Conservation (phyloP, 2,797 vertebrate genomes). For the Scolopax bukidnonensis region DNA sequence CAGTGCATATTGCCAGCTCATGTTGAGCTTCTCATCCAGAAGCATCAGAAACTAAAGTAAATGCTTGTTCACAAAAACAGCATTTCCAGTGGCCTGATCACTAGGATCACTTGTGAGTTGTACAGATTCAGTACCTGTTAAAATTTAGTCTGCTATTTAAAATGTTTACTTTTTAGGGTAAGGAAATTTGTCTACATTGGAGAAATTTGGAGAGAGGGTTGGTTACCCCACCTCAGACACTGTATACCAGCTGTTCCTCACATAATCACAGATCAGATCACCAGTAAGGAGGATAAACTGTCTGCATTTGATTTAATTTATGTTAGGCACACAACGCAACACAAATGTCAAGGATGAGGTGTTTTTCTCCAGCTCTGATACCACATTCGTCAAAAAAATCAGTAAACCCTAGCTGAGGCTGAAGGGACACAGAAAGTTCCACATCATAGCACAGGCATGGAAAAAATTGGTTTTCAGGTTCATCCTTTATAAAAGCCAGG, state of each 20-base stretch:
- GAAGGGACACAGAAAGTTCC: neutral
- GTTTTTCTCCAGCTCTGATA: neutral
- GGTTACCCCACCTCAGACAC: neutral
- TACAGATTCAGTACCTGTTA: neutral
- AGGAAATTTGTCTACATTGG: neutral
- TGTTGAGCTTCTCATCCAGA: too few species aligned
- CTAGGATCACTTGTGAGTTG: neutral
- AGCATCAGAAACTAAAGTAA: neutral
- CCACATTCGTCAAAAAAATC: neutral
- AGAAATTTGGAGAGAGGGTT: neutral
- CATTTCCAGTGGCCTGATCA: neutral
- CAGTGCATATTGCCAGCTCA: too few species aligned
- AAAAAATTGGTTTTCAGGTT: neutral
- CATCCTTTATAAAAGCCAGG: neutral
- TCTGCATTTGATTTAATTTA: neutral
- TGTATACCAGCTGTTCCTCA: neutral
- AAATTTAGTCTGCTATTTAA: neutral
- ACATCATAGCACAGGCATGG: rapidly evolving
- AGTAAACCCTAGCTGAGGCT: neutral
- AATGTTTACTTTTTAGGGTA: neutral
- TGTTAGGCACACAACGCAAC: neutral
- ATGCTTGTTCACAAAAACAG: neutral
- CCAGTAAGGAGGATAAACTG: neutral
- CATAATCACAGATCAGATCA: neutral
- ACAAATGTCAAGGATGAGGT: neutral